Conservation (phyloP, 2,888 invertebrate species). For the Megastigmus dorsalis region DNA sequence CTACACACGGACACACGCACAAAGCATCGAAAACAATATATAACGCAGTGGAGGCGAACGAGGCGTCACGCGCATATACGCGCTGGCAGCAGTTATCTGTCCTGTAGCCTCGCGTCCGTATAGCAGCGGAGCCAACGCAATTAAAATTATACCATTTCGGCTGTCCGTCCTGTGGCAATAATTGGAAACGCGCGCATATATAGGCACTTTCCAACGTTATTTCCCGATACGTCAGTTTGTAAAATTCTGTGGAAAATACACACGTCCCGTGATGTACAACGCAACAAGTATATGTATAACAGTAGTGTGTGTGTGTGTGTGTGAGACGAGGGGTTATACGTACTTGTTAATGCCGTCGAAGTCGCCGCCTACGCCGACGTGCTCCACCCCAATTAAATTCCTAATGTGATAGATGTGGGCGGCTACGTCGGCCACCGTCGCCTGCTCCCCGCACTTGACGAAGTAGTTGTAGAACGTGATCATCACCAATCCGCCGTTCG, state of each 20-base stretch:
- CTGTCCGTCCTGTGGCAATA: constrained; percentile 28
- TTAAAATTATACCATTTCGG: constrained; percentile 47
- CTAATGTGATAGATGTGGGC: constrained; percentile 81
- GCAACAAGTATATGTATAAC: no score
- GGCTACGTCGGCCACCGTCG: constrained; percentile 86
- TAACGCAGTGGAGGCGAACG: background rate
- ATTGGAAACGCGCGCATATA: constrained; percentile 20
- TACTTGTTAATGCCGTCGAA: constrained; percentile 81
- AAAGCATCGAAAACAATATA: constrained; percentile 18
- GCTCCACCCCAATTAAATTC: constrained; percentile 79
- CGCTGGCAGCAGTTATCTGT: no score
- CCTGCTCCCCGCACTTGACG: constrained; percentile 87
- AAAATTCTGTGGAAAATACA: no score
- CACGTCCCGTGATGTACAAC: no score
- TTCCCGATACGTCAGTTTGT: no score
- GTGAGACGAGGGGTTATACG: no score
- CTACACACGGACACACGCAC: no score
- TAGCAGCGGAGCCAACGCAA: constrained; percentile 4
- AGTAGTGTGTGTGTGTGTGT: no score
- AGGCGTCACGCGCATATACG: background rate
- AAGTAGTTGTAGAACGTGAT: constrained; percentile 92
- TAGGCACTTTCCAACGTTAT: background rate
- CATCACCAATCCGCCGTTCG: constrained; percentile 93
- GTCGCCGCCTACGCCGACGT: constrained; percentile 80
- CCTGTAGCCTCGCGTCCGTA: no score